These are phyloP conservation scores for Teleiodes luculella DNA, from an alignment of 2,888 invertebrate genomes.

Conservation along the genomic window DNA sequence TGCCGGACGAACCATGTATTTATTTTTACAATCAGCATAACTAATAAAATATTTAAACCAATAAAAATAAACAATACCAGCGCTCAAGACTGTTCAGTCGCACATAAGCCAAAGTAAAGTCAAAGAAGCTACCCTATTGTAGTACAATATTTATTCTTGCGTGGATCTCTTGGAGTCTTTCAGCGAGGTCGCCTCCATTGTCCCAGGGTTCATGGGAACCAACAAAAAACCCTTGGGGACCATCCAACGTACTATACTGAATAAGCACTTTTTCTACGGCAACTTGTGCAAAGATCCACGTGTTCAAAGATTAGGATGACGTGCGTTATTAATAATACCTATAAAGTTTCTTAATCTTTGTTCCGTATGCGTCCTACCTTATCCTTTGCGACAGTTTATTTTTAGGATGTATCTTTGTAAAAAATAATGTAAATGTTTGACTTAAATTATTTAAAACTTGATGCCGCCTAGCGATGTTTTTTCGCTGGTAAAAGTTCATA, in stretches of 20 bases:
- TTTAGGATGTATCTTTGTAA: not conserved
- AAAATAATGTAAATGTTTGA: not conserved
- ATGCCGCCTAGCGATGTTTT: too few relatives aligned
- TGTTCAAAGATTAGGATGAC: slow-evolving; percentile 62
- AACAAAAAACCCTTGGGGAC: slow-evolving; percentile 70
- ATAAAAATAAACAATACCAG: slow-evolving; percentile 17
- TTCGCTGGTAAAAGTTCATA: too few relatives aligned
- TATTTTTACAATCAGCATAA: too few relatives aligned
- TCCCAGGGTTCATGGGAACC: slow-evolving; percentile 75
- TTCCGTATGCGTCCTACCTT: slow-evolving; percentile 41
- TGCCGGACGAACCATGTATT: too few relatives aligned
- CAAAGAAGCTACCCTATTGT: slow-evolving; percentile 76
- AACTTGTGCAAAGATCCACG: slow-evolving; percentile 51
- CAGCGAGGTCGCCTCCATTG: slow-evolving; percentile 71
- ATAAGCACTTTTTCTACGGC: slow-evolving; percentile 70
- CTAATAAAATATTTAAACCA: too few relatives aligned
- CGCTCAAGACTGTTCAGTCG: slow-evolving; percentile 42
- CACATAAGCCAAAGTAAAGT: slow-evolving; percentile 52
- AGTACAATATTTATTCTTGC: slow-evolving; percentile 75
- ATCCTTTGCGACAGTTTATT: not conserved
- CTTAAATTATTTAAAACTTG: too few relatives aligned
- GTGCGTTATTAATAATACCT: slow-evolving; percentile 35
- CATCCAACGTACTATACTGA: slow-evolving; percentile 62
- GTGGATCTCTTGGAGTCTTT: slow-evolving; percentile 68
- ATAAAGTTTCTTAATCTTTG: slow-evolving; percentile 56